Conservation (phyloP, 1,140 invertebrate species). For the Chrysopa pallens region DNA sequence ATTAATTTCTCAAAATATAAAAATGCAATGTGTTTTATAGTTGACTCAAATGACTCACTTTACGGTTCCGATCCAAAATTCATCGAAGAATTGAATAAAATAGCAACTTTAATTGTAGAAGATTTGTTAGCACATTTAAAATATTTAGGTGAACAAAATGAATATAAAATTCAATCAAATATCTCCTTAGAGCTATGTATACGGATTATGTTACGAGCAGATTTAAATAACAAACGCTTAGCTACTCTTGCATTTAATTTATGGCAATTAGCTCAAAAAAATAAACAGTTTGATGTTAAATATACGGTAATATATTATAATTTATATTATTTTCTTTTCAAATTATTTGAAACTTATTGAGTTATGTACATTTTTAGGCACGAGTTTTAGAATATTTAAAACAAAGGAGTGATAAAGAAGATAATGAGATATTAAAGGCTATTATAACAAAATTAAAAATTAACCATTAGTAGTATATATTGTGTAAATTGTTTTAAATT, state of each 20-base stretch:
- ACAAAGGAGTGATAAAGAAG: too few relatives aligned
- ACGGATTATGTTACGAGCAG: conserved; percentile 46
- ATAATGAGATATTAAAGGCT: too few relatives aligned
- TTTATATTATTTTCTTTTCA: conserved; percentile 1
- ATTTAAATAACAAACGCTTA: conserved; percentile 40
- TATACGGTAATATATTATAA: conserved; percentile 26
- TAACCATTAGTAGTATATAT: too few relatives aligned
- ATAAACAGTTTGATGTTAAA: conserved; percentile 30
- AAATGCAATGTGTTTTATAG: conserved; percentile 29
- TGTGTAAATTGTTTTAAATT: too few relatives aligned
- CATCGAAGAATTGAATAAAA: conserved; percentile 57
- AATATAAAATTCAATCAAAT: conserved; percentile 41
- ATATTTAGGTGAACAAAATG: conserved; percentile 33
- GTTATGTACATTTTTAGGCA: too few relatives aligned
- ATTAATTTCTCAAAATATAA: conserved; percentile 1
- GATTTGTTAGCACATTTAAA: conserved; percentile 60
- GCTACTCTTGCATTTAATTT: conserved; percentile 52
- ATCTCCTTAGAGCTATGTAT: conserved; percentile 57
- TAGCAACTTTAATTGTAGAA: conserved; percentile 57
- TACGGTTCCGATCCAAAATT: conserved; percentile 83
- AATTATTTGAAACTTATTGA: not conserved
- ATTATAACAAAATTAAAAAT: too few relatives aligned
- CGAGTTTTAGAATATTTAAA: too few relatives aligned
- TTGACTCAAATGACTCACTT: conserved; percentile 85
- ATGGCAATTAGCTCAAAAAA: conserved; percentile 55